These are phyloP conservation scores for Penaeus japonicus DNA, from an alignment of 1,140 invertebrate genomes.

Conservation along the genomic window DNA sequence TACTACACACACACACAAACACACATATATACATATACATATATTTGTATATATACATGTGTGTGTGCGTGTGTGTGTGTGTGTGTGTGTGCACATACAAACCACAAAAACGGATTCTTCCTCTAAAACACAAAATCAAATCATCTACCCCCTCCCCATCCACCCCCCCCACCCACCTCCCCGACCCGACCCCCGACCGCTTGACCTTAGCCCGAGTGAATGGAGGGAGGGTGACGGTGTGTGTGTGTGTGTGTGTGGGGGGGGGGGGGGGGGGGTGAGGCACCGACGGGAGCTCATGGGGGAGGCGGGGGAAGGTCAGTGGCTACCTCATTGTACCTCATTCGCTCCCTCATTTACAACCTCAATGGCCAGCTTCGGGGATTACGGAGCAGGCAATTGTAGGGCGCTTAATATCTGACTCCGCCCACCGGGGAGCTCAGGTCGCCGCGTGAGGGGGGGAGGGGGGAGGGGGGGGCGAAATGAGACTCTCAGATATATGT, in stretches of 20 bases:
- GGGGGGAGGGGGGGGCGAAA: too few species aligned
- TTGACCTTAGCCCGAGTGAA: too few species aligned
- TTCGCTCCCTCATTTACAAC: conserved; percentile 38
- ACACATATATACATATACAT: neutral
- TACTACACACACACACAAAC: too few species aligned
- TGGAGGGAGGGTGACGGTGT: too few species aligned
- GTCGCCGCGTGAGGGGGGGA: neutral
- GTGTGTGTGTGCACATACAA: too few species aligned
- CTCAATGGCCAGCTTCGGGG: conserved; percentile 1
- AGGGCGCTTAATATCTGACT: conserved; percentile 13
- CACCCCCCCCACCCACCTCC: too few species aligned
- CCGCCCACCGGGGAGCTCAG: neutral
- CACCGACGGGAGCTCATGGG: neutral
- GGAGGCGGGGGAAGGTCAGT: neutral
- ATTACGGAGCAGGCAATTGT: conserved; percentile 14
- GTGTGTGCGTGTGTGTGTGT: too few species aligned
- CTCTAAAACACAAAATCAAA: too few species aligned
- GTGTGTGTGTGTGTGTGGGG: neutral
- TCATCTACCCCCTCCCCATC: neutral
- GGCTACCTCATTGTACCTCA: conserved; percentile 31
- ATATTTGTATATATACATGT: neutral
- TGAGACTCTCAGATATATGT: too few species aligned
- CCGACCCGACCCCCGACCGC: too few species aligned
- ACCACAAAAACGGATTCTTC: too few species aligned
- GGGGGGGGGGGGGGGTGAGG: neutral